Percentiles rank a stretch among this genome's conserved stretches.
Evolutionary conservation across 1,140 invertebrate species (phyloP).

Genomic region (Protaetia brevitarsis): DNA sequence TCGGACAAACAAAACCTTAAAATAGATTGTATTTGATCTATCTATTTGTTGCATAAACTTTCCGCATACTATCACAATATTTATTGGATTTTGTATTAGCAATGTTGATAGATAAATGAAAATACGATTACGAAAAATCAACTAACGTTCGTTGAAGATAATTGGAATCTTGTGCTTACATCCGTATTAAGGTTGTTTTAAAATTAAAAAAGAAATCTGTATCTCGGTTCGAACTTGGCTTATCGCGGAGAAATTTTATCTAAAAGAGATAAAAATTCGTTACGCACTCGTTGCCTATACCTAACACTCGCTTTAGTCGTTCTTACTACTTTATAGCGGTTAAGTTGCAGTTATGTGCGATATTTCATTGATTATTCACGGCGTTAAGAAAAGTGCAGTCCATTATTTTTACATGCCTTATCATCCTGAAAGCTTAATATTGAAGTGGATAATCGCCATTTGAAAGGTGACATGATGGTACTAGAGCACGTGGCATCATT

Average conservation of each 20-base stretch:
- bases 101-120: too few species aligned
- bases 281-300: neutral
- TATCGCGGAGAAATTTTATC: slow-evolving; percentile 2
- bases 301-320: slow-evolving; percentile 1
- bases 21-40: too few species aligned
- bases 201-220: neutral
- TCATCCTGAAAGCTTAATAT: slow-evolving; percentile 23
- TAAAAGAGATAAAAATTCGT: neutral
- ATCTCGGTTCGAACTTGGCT: neutral
- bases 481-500: slow-evolving; percentile 19
- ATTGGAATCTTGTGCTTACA: too few species aligned
- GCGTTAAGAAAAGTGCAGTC: slow-evolving; percentile 15
- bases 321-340: slow-evolving; percentile 16
- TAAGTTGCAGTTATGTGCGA: slow-evolving; percentile 8
- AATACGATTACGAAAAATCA: too few species aligned
- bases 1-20: too few species aligned
- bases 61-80: too few species aligned
- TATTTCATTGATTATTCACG: slow-evolving; percentile 7
- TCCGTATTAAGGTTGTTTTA: neutral
- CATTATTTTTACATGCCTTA: slow-evolving; percentile 23
- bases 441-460: slow-evolving; percentile 29
- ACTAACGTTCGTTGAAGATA: too few species aligned
- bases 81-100: too few species aligned
- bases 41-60: too few species aligned
- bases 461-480: slow-evolving; percentile 25